Percentiles rank a stretch among this genome's conserved stretches.
Evolutionary conservation across 2,797 vertebrate genomes (phyloP).

Genomic region (Podargus strigoides): DNA sequence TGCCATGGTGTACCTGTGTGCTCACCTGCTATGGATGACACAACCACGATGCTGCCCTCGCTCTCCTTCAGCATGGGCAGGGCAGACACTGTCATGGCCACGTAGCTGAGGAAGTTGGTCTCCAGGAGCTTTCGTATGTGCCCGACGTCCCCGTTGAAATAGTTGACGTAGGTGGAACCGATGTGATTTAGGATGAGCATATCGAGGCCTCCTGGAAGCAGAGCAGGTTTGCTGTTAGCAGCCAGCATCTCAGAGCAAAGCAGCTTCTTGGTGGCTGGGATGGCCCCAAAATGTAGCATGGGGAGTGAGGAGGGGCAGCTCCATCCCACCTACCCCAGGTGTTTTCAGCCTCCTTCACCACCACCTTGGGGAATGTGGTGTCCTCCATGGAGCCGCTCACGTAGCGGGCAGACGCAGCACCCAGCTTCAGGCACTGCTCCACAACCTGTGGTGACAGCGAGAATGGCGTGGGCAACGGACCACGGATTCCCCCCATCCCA

Average conservation of each 20-base stretch:
- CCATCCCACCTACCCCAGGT: constrained; percentile 64
- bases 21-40: constrained; percentile 76
- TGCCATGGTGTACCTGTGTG: neutral
- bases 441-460: neutral
- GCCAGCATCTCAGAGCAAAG: fast-evolving
- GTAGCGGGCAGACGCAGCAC: constrained; percentile 64
- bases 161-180: neutral
- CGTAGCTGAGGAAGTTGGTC: constrained; percentile 76
- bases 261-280: neutral
- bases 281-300: fast-evolving
- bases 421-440: constrained; percentile 61
- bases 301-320: neutral
- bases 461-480: fast-evolving
- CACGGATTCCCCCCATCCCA: neutral
- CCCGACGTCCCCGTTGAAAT: constrained; percentile 40
- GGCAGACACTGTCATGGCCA: constrained; percentile 58
- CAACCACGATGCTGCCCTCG: constrained; percentile 64
- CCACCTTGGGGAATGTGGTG: constrained; percentile 39
- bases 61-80: constrained; percentile 76
- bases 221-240: neutral
- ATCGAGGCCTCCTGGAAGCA: constrained; percentile 72
- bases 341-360: constrained; percentile 67
- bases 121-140: constrained; percentile 50
- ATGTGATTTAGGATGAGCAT: constrained; percentile 80
- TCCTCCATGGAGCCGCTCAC: constrained; percentile 71